Evolutionary conservation across 2,113 vertebrate species (phyloP).

Genomic region (Oxyura jamaicensis): DNA sequence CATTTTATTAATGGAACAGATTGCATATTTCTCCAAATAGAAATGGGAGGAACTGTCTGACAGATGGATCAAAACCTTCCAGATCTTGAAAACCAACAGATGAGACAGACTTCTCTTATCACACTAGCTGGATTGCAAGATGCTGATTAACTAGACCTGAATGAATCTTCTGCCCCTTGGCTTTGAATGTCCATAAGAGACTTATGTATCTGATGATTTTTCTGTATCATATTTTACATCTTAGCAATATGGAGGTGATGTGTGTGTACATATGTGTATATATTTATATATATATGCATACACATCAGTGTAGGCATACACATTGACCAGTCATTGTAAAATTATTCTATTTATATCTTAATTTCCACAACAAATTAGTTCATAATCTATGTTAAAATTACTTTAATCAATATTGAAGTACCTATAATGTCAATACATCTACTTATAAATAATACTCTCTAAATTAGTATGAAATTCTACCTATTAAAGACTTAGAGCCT

Average conservation of each 20-base stretch:
- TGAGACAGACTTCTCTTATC: conserved; percentile 51
- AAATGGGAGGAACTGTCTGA: conserved; percentile 53
- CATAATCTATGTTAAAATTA: not conserved
- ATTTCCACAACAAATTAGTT: not conserved
- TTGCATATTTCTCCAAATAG: conserved; percentile 66
- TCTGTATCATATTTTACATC: not conserved
- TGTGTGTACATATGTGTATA: not conserved
- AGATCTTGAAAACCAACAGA: conserved; percentile 48
- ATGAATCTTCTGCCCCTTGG: conserved; percentile 2
- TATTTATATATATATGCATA: not conserved
- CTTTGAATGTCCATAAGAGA: fast-evolving
- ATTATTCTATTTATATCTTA: not conserved
- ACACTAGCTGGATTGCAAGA: conserved; percentile 26
- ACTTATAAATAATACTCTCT: not conserved
- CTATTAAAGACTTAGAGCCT: not conserved
- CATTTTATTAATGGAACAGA: conserved; percentile 66
- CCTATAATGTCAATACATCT: not conserved
- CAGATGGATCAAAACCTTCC: conserved; percentile 62
- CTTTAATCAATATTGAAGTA: not conserved
- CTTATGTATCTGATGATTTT: not conserved
- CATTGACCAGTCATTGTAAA: not conserved
- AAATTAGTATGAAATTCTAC: not conserved
- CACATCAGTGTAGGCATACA: not conserved
- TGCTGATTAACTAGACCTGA: conserved; percentile 35
- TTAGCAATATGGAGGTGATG: not conserved